Base-by-base conservation (phyloP, 30 jellyfish, hydroid and myxozoan genomes). In the Hydra vulgaris region DNA sequence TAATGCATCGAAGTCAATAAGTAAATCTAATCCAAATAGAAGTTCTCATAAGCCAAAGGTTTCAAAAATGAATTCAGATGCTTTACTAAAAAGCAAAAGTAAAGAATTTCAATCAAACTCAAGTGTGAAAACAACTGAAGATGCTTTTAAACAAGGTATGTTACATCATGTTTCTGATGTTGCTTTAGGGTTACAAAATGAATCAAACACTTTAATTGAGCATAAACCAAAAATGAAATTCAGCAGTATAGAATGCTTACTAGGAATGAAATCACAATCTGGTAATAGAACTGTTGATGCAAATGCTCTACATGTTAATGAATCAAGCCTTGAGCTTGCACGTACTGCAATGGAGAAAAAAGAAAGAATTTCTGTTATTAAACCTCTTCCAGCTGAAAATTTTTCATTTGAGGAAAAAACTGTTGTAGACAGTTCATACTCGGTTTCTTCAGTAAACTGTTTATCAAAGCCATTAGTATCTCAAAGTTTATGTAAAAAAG, bases 291-390 rank as follows among this genome's bases (percentile, higher is more conserved):
- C 84, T 21, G 71, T n/a, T 0, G 54, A 23, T 15, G 69, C 53
- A 15, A 52, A 78, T 21, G 19, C 76, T 18, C 66, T 21, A 16
- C 20, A 12, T 18, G 25, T 70, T 66, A 7, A 25, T 20, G 27
- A 18, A 67, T 21, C 84, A 1, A 80, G 73, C 27, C 23, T 19
- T 24, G 27, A 26, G 25, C 40, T 20, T 0, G 79, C 78, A 25
- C 78, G 79, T n/a, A n/a, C 81, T 21, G 71, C 83, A 15, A 66
- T 23, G 26, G 87, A 80, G 24, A 23, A 25, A 23, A 27, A 66
- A 22, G 87, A 80, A 25, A 25, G 87, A 66, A 80, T 80, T 8
- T 80, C 87, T 61, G 87, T 80, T 1, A 80, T 80, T 25, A 80
- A 80, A 19, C 87, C 87, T 21, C 40, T 25, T 19, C 81, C 72